phyloP scores from a whole-genome alignment of 2,888 invertebrate species.

The Nemurella pictetii region DNA sequence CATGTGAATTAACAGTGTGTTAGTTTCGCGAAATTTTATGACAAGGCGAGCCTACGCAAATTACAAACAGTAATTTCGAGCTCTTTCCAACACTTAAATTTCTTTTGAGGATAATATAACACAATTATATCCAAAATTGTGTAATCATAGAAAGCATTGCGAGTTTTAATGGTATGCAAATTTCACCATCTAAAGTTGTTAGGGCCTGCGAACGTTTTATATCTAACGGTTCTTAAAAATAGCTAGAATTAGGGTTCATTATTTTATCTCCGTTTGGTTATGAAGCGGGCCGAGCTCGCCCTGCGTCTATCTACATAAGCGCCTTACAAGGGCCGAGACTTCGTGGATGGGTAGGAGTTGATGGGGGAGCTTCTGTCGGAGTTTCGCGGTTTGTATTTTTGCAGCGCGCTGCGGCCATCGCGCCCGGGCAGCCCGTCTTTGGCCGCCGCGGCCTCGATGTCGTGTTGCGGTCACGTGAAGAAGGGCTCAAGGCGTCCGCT shows the following conservation, averaged over 20 bases:
- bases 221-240: not conserved
- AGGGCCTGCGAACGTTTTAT: not conserved
- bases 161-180: not conserved
- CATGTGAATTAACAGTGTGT: not conserved
- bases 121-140: not conserved
- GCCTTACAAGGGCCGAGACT: not conserved
- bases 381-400: conserved; percentile 13
- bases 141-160: not conserved
- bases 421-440: too few relatives aligned
- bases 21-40: not conserved
- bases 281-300: too few relatives aligned
- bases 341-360: not conserved
- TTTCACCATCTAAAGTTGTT: not conserved
- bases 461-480: conserved; percentile 20
- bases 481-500: not conserved
- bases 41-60: not conserved
- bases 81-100: not conserved
- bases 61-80: not conserved
- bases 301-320: conserved; percentile 8
- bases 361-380: not conserved
- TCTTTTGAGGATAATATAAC: not conserved
- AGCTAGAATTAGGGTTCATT: conserved; percentile 5
- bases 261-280: not conserved
- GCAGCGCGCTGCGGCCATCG: not conserved
- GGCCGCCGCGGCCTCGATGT: conserved; percentile 11